Base-by-base conservation (phyloP, 2,113 vertebrate species). In the Strix aluco region DNA sequence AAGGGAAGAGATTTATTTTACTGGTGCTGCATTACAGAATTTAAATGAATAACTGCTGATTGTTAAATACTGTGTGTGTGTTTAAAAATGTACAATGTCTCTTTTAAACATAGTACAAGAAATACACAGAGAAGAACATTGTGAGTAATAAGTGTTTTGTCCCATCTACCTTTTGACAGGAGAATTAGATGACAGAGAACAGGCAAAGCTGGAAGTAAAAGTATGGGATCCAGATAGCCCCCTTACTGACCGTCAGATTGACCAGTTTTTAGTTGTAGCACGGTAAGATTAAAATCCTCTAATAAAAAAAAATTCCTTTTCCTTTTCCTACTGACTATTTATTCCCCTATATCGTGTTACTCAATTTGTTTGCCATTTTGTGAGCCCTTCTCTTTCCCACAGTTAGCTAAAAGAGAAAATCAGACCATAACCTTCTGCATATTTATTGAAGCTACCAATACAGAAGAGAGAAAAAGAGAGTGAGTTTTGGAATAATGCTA, bases 221-320 rank as follows among this genome's bases (percentile, higher is more conserved):
- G 98, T 99, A 90, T 99, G 99, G 99, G 99, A 99, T 98, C 99
- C 99, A 96, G 98, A 99, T 97, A 99, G 99, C 95, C 99, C 99
- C 47, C 99, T 99, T 95, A 99, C 98, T 83, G 99, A 99, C 97
- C 99, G 99, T 97, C 99, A 99, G 98, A 99, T 99, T 97, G 99
- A 99, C 99, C 99, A 99, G 96, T 99, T 99, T 98, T 98, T 99
- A 95, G 99, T 99, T 96, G 99, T 99, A 97, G 99, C 99, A 95
- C 98, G 99, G 99, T 99, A 98, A 98, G 98, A 96, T 94, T 96
- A 65, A 92, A 95, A 95, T 95, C 67, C 65, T 94, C 81, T 96
- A 62, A 72, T 97, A 32, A 94, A 96, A 85, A 44, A 93, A 79
- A 81, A 70, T 34, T 77, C 63, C 61, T 88, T 96, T 95, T 94